Conservation (phyloP, 2,113 vertebrate species). For the Tichodroma muraria region DNA sequence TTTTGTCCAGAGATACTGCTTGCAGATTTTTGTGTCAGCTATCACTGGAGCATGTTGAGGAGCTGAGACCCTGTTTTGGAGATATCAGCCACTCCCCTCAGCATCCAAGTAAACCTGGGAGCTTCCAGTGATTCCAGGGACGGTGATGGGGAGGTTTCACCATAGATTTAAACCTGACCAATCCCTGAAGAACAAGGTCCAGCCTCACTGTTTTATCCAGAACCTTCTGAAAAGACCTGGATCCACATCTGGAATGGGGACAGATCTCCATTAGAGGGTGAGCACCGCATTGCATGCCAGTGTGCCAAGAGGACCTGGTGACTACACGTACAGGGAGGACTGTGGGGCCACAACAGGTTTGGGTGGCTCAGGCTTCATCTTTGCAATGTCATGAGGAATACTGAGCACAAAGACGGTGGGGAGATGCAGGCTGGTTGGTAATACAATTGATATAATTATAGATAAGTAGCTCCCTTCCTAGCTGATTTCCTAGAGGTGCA, state of each 20-base stretch:
- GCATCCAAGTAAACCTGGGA: not conserved
- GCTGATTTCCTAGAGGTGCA: not conserved
- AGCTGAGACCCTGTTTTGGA: not conserved
- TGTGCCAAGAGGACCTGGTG: not conserved
- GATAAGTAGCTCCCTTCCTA: not conserved
- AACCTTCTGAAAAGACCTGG: not conserved
- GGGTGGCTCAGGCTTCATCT: not conserved
- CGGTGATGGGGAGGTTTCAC: not conserved
- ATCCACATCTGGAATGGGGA: not conserved
- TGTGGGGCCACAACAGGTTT: not conserved
- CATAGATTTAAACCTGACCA: accelerated
- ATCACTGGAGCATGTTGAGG: not conserved
- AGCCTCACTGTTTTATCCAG: not conserved
- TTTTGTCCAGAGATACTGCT: not conserved
- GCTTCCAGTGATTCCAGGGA: not conserved
- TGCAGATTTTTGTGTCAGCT: not conserved
- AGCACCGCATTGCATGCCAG: not conserved
- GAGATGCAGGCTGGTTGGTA: not conserved
- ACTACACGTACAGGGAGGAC: not conserved
- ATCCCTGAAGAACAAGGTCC: not conserved
- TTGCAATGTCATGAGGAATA: not conserved
- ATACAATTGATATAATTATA: not conserved
- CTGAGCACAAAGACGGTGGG: not conserved
- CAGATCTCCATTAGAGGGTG: not conserved
- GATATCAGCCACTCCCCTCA: not conserved